Percentiles rank a stretch among this genome's conserved stretches.
These are phyloP conservation scores for Coregonus suidteri DNA, from an alignment of 2,797 vertebrate species.

Conservation along the genomic window DNA sequence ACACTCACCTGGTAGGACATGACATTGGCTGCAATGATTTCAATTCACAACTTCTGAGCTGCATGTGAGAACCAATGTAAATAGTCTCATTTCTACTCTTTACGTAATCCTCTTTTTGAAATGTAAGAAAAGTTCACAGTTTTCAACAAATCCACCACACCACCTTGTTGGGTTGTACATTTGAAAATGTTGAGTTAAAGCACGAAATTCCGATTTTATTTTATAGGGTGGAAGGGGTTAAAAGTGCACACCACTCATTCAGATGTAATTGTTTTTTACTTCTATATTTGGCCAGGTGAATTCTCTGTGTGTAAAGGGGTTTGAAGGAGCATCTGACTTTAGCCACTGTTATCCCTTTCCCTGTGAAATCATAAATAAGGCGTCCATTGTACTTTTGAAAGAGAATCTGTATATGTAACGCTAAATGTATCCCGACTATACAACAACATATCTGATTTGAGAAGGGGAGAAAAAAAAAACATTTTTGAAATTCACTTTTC, in stretches of 20 bases:
- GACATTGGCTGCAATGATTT: constrained; percentile 66
- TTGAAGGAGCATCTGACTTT: constrained; percentile 59
- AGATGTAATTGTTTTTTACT: constrained; percentile 49
- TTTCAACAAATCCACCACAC: constrained; percentile 51
- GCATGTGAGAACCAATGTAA: constrained; percentile 83
- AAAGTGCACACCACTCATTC: constrained; percentile 56
- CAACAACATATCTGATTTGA: constrained; percentile 52
- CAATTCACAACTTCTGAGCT: constrained; percentile 72
- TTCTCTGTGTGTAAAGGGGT: constrained; percentile 60
- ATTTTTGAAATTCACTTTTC: constrained; percentile 71
- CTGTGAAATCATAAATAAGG: constrained; percentile 54
- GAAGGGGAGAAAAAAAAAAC: constrained; percentile 29
- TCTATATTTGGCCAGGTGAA: constrained; percentile 43
- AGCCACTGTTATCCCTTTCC: constrained; percentile 51
- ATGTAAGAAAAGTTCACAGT: constrained; percentile 66
- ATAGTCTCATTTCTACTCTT: constrained; percentile 81
- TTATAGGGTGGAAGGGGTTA: constrained; percentile 32
- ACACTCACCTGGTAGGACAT: constrained; percentile 58
- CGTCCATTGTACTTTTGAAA: constrained; percentile 65
- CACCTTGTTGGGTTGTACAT: constrained; percentile 61
- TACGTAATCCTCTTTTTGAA: constrained; percentile 67
- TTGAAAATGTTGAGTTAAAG: constrained; percentile 48
- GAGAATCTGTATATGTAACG: constrained; percentile 57
- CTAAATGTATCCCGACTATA: constrained; percentile 56
- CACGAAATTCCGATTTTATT: constrained; percentile 26